A percentile compares a stretch with the other conserved stretches of the same genome.
Evolutionary conservation across 2,113 vertebrate species (phyloP).

Genomic region (Anser brachyrhynchus): DNA sequence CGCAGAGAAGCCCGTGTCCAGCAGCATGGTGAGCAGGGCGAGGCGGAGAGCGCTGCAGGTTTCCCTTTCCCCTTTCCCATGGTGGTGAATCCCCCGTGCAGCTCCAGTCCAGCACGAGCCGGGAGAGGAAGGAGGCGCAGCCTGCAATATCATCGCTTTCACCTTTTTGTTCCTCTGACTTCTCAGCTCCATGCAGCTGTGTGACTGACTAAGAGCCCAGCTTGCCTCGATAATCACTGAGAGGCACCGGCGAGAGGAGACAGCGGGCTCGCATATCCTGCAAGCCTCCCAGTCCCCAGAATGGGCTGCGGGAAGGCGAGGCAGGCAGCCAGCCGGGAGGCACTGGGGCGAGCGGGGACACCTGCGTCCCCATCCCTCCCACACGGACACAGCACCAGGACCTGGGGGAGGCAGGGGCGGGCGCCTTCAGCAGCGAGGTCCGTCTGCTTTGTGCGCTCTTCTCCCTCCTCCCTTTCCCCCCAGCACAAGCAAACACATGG

Average conservation of each 20-base stretch:
- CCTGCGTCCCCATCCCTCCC: not conserved
- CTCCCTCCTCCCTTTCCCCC: not conserved
- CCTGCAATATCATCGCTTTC: not conserved
- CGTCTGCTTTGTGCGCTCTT: not conserved
- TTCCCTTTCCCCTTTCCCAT: not conserved
- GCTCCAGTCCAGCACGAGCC: not conserved
- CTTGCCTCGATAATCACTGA: not conserved
- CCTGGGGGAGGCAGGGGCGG: not conserved
- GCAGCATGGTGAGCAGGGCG: not conserved
- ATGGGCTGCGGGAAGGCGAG: not conserved
- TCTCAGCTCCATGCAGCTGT: not conserved
- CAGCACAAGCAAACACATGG: not conserved
- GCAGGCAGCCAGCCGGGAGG: not conserved
- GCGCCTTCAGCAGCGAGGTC: rapidly evolving
- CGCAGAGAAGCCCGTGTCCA: not conserved
- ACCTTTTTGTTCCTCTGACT: not conserved
- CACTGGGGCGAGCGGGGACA: not conserved
- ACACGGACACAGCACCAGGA: rapidly evolving
- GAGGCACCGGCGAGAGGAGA: not conserved
- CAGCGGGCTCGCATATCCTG: not conserved
- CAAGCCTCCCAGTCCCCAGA: not conserved
- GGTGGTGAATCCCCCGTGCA: not conserved
- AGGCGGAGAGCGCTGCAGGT: not conserved
- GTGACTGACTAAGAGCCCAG: not conserved
- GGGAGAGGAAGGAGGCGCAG: not conserved